A percentile compares a stretch with the other conserved stretches of the same genome.
phyloP scores from a whole-genome alignment of 2,113 vertebrate species.

The Sigmodon hispidus region DNA sequence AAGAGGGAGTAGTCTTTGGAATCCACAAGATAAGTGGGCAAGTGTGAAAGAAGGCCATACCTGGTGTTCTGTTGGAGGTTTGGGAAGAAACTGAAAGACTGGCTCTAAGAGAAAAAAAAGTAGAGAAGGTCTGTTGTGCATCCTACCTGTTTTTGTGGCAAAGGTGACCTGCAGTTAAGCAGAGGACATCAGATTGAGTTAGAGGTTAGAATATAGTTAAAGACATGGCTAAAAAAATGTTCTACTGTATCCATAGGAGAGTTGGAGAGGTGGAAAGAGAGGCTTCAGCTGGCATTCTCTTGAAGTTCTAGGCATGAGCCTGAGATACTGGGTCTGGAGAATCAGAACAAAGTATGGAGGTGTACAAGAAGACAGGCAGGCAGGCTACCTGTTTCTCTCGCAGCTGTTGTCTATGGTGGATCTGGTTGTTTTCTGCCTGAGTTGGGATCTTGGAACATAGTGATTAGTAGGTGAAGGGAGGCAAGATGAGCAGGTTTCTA shows the following conservation, averaged over 20 bases:
- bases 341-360: not conserved
- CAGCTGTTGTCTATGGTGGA: not conserved
- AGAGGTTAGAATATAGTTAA: not conserved
- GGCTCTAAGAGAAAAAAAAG: not conserved
- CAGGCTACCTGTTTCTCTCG: not conserved
- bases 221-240: not conserved
- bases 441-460: not conserved
- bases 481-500: no score
- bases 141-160: not conserved
- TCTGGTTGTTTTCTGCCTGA: not conserved
- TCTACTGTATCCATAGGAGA: not conserved
- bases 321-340: not conserved
- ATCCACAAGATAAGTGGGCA: not conserved
- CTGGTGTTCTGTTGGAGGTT: not conserved
- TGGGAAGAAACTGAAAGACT: not conserved
- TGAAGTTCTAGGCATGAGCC: not conserved
- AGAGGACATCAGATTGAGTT: not conserved
- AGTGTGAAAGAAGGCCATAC: not conserved
- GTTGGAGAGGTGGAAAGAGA: not conserved
- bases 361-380: not conserved
- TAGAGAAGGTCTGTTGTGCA: not conserved
- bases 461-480: not conserved
- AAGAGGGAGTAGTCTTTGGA: not conserved
- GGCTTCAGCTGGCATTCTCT: not conserved
- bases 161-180: not conserved